These are phyloP conservation scores for Dichetophora obliterata DNA, from an alignment of 2,888 invertebrate genomes.

Conservation along the genomic window DNA sequence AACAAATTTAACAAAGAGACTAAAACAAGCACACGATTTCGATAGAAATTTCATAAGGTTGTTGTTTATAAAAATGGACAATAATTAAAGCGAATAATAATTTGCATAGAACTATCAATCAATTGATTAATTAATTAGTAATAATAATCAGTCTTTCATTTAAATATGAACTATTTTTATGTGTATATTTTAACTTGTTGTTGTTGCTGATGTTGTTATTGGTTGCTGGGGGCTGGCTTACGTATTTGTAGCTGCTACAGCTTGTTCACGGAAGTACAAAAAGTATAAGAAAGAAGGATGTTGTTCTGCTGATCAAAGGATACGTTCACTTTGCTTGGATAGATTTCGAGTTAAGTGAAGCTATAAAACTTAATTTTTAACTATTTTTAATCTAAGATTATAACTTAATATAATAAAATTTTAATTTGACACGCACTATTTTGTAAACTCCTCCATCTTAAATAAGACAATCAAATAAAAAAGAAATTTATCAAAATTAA, in stretches of 20 bases:
- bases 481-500: background rate
- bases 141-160: constrained; percentile 35
- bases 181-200: background rate
- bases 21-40: background rate
- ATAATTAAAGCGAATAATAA: too few relatives aligned
- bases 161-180: constrained; percentile 21
- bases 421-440: constrained; percentile 7
- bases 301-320: too few relatives aligned
- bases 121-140: constrained; percentile 9
- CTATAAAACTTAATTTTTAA: too few relatives aligned
- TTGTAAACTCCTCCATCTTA: constrained; percentile 3
- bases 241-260: background rate
- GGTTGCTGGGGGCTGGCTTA: background rate
- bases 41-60: background rate
- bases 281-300: too few relatives aligned
- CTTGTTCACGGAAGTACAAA: background rate
- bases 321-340: too few relatives aligned
- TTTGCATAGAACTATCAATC: background rate
- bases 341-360: too few relatives aligned
- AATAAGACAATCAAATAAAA: background rate
- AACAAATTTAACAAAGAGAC: background rate
- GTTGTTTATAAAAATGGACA: too few relatives aligned
- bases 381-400: background rate
- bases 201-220: background rate
- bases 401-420: background rate